These are phyloP conservation scores for Gymnopithys bicolor DNA, from an alignment of 2,797 vertebrate species.

Conservation along the genomic window DNA sequence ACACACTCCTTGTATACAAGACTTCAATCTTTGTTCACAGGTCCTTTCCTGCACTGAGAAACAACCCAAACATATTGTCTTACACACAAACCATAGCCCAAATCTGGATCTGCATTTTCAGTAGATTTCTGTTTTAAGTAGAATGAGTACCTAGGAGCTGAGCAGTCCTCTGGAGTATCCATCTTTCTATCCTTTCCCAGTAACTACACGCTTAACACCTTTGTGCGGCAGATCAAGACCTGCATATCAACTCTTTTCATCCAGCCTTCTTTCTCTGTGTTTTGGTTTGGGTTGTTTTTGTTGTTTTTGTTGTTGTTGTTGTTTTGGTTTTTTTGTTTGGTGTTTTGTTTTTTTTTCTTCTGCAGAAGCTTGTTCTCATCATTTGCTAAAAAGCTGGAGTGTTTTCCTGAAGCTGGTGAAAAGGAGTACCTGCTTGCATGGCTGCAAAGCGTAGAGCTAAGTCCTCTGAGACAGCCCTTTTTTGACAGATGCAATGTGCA, in stretches of 20 bases:
- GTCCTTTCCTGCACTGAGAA: background rate
- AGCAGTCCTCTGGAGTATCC: background rate
- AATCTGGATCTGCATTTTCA: background rate
- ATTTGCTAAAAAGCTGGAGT: background rate
- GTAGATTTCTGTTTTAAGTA: background rate
- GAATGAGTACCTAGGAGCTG: background rate
- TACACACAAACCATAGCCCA: background rate
- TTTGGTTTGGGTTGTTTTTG: too few relatives aligned
- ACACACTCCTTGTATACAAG: rapidly evolving
- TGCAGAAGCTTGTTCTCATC: background rate
- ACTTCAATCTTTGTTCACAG: background rate
- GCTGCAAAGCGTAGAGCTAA: background rate
- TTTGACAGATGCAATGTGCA: background rate
- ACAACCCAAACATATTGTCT: background rate
- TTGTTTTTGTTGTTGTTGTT: too few relatives aligned
- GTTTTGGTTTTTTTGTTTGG: too few relatives aligned
- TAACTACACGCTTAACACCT: background rate
- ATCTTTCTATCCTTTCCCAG: background rate
- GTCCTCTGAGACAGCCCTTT: background rate
- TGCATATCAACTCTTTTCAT: background rate
- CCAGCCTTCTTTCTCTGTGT: background rate
- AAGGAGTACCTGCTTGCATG: background rate
- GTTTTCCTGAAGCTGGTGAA: background rate
- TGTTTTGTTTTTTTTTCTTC: too few relatives aligned
- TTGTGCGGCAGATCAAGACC: background rate